Conservation (phyloP, 1,140 invertebrate genomes). For the Lasioglossum albipes region DNA sequence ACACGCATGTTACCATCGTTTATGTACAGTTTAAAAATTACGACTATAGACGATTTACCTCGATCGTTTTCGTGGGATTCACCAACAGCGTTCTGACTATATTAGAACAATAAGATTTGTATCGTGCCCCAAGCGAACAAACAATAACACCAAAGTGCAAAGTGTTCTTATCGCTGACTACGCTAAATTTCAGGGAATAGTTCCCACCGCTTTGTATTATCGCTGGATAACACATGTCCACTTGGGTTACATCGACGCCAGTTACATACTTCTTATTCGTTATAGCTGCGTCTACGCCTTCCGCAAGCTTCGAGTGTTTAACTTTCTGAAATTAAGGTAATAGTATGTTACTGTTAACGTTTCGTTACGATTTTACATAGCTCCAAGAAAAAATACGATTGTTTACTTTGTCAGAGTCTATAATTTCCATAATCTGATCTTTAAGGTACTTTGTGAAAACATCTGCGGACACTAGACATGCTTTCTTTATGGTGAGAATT, state of each 20-base stretch:
- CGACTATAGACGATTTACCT: constrained; percentile 79
- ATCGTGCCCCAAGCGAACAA: constrained; percentile 95
- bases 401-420: constrained; percentile 95
- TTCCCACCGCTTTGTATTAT: constrained; percentile 99
- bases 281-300: constrained; percentile 95
- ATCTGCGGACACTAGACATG: constrained; percentile 95
- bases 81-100: constrained; percentile 98
- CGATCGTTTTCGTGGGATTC: constrained; percentile 90
- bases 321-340: constrained; percentile 87
- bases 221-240: constrained; percentile 98
- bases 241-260: constrained; percentile 90
- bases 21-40: constrained; percentile 2
- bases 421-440: constrained; percentile 99
- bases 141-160: constrained; percentile 98
- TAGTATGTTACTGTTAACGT: neutral
- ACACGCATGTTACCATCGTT: neutral
- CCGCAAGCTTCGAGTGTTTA: constrained; percentile 95
- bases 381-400: constrained; percentile 9
- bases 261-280: constrained; percentile 96
- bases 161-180: constrained; percentile 94
- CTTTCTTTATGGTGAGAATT: constrained; percentile 95
- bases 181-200: constrained; percentile 98
- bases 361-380: neutral
- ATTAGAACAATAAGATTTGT: constrained; percentile 99
- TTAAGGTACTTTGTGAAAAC: constrained; percentile 98